Evolutionary conservation across 1,140 invertebrate species (phyloP), one percentile per base, ranked within the genome.

Genomic region (Rhagoletis zephyria): DNA sequence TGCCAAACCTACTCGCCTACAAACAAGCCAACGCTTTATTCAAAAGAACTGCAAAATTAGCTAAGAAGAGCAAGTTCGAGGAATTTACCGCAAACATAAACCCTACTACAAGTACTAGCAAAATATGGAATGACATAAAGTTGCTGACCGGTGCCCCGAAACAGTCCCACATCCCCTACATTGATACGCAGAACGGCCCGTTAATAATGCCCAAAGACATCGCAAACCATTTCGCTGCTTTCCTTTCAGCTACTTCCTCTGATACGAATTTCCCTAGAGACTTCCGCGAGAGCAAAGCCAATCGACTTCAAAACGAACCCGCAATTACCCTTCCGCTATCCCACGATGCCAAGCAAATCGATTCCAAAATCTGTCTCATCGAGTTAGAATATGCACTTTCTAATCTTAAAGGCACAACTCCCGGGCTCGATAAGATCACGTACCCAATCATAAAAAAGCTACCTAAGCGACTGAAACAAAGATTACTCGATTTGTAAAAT

Each of bases 121-220:
- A 64, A 56, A 56, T 56, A 64, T 64, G 63, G 63, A 64, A 64
- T 64, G 63, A 64, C n/a, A 64, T 64, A 64, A 16, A 19, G 19
- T 19, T 19, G 19, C 63, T 64, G 0, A 19, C 16, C 19, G 16
- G 63, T n/a, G n/a, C n/a, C 16, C n/a, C 63, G 6, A 64, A 19
- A 64, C 63, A 64, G 6, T 19, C 19, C 16, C 6, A 14, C 63
- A 19, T 64, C 19, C 6, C 63, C 16, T 64, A 64, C 63, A 56
- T 56, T 10, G 10, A 64, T 64, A 14, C 63, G 63, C 63, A 19
- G 30, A 64, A 64, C 19, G 63, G 63, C n/a, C 63, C 63, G 19
- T n/a, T 64, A 6, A 30, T 1, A 30, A 30, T 30, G 30, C 30
- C 30, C 30, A 30, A 30, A 30, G 30, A 14, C 19, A 64, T 64